Base-by-base conservation (phyloP, 1,140 invertebrate genomes). In the Andricus grossulariae region DNA sequence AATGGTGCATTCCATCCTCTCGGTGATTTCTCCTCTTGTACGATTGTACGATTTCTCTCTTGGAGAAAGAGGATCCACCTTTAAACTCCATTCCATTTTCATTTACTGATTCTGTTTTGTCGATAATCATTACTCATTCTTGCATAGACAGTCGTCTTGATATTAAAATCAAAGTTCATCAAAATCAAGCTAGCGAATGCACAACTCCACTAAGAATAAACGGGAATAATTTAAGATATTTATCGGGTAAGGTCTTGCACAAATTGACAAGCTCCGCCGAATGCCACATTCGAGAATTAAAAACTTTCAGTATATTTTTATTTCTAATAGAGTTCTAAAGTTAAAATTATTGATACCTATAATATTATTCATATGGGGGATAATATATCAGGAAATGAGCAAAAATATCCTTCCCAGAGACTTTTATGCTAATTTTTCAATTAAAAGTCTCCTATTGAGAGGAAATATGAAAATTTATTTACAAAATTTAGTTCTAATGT, bases 1-100 rank as follows among this genome's bases (percentile, higher is more conserved):
- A 70, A 70, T 74, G 50, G 77, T 76, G 77, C 77, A 76, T 82
- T 83, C 51, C 72, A 76, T 82, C 75, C 74, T 73, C 55, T 71
- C 71, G 72, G 21, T 25, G 73, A 82, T 32, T 15, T 66, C 45
- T 39, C 25, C 10, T 55, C 21, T 10, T 55, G 2, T 55, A 45
- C 32, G 32, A 32, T 32, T 32, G 32, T 32, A 32, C 39, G 8
- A 45, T 10, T 45, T 45, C 10, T 45, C 39, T 10, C 39, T 45
- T 45, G 39, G 8, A 45, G 8, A 45, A 45, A 45, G 10, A 45
- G 39, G 10, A 45, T 1, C 10, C 39, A 45, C 10, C 10, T 45
- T 45, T 1, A 45, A 45, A 45, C 10, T 45, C 10, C 39, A 45
- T 45, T 45, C 6, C 39, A 45, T 11, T 45, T 45, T 11, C 6